phyloP scores from a whole-genome alignment of 1,140 invertebrate genomes.

The Dendrolimus punctatus region DNA sequence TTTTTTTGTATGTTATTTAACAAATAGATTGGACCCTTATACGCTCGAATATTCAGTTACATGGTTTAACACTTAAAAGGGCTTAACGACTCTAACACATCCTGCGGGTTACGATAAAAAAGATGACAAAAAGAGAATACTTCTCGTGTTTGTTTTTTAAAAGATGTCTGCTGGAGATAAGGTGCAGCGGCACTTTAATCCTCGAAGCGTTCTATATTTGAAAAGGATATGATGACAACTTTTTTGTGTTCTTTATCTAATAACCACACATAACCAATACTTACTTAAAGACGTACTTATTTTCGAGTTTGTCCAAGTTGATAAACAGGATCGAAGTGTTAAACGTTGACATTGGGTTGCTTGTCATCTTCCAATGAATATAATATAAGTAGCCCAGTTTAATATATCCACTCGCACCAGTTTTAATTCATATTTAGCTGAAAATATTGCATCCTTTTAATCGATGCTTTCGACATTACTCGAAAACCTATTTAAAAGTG shows the following conservation, averaged over 20 bases:
- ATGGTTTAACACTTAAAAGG: conserved; percentile 72
- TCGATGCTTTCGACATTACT: too few relatives aligned
- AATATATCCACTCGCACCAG: too few relatives aligned
- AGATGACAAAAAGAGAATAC: conserved; percentile 59
- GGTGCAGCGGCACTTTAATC: conserved; percentile 66
- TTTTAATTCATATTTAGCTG: too few relatives aligned
- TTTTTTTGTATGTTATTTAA: conserved; percentile 62
- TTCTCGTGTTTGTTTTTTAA: conserved; percentile 68
- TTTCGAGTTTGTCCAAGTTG: conserved; percentile 16
- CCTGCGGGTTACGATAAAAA: conserved; percentile 69
- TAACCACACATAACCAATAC: conserved; percentile 44
- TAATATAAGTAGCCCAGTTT: not conserved
- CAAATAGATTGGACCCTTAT: conserved; percentile 67
- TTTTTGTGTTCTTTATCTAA: conserved; percentile 63
- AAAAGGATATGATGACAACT: conserved; percentile 70
- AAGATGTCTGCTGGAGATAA: conserved; percentile 68
- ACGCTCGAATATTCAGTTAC: conserved; percentile 68
- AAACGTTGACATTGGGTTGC: conserved; percentile 6
- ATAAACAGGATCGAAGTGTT: conserved; percentile 16
- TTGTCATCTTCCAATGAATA: conserved; percentile 9
- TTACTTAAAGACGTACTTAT: conserved; percentile 16
- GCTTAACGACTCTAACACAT: conserved; percentile 70
- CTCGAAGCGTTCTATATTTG: conserved; percentile 63
- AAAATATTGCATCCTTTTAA: too few relatives aligned
- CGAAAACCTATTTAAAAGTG: too few relatives aligned